Evolutionary conservation across 2,113 vertebrate genomes (phyloP), one percentile per base, ranked within the genome.

Genomic region (Ochotona princeps): DNA sequence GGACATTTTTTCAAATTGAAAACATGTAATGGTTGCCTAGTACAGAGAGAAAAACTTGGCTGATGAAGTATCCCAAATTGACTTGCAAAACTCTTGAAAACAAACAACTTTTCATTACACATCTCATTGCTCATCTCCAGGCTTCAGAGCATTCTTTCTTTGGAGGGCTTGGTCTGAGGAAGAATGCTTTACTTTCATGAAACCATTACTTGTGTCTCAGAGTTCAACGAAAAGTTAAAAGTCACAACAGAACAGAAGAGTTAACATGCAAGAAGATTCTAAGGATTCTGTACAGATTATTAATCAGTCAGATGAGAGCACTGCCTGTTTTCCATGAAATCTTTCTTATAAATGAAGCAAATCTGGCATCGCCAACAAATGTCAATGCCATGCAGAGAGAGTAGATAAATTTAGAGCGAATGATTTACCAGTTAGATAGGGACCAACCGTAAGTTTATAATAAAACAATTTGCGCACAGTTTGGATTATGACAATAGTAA

Each of bases 381-480:
- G n/a, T 94, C 95, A 97, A 83, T 95, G 85, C 93, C 81, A 93
- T 66, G 93, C 88, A 97, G 97, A 95, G 82, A 94, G 86, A 95
- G 90, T 93, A 97, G 90, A 97, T 97, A 97, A 97, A 98, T 97
- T 97, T 96, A 97, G 96, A 97, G 94, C 94, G 91, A 98, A 96
- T 96, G 95, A 97, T 97, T 98, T 98, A 93, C 94, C 96, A 93
- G 96, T 97, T 98, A 98, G 97, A 97, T 87, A 96, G 97, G 66
- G 93, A 97, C 96, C 95, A 98, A 97, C 90, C 79, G 97, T 91
- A 97, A 98, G 92, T 97, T 98, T 96, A 97, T 97, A 98, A 98
- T 97, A 97, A 98, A 97, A 97, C 94, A 97, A 98, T 98, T 98
- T 98, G 94, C 69, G 87, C 97, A 98, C 95, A 81, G 94, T 98